Base-by-base conservation (phyloP, 2,888 invertebrate species). In the Drosophila yooni region DNA sequence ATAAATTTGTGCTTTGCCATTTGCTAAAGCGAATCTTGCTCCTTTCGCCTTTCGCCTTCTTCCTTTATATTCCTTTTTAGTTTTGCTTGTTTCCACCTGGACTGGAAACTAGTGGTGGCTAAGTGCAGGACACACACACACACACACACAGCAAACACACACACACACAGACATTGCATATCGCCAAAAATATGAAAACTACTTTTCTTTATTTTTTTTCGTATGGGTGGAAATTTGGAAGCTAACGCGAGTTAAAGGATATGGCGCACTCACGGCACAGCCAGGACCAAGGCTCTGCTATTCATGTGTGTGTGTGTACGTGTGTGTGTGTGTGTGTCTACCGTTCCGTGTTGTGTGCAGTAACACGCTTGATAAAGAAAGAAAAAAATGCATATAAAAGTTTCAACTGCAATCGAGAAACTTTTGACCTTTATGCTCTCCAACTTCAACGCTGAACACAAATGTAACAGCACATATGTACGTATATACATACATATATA, bases 1-100 rank as follows among this genome's bases (percentile, higher is more conserved):
- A 92, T 92, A 91, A 92, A 92, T 92, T 92, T 92, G 91, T 91
- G 91, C 89, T 90, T 87, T 90, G 83, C 89, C 91, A 91, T 91
- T 87, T 90, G 80, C 85, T 82, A 81, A 77, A 74, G 70, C 73
- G 70, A 79, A 66, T 75, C 67, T 73, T 64, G 74, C 64, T 73
- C 54, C 65, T 64, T 76, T 60, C 46, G 54, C 60, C 52, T 63
- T 50, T 15, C 46, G 54, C 60, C 52, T 63, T 50, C 15, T 21
- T 31, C 25, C 4, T 4, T 36, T 11, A 53, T 53, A 29, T 57
- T 57, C 58, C 38, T 13, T 61, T 57, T 52, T 67, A 54, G 15
- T 50, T 54, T 76, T 69, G 63, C 62, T 62, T 46, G 63, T 71
- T 65, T 67, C 43, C 88, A 82, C 79, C 88, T 82, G 82, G 65